phyloP scores from a whole-genome alignment of 2,888 invertebrate genomes.

The Xestia rhomboidea region DNA sequence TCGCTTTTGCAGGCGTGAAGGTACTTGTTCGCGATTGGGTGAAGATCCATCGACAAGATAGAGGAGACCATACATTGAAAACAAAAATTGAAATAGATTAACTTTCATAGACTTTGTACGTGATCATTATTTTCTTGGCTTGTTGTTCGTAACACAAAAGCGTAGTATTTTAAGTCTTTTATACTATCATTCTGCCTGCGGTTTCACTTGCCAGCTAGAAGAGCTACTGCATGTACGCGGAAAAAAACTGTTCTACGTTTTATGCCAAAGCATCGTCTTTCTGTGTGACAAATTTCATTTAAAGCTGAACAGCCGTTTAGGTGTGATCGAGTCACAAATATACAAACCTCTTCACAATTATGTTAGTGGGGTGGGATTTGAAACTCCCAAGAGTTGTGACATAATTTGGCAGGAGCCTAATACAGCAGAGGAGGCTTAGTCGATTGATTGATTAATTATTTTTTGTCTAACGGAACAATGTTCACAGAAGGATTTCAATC shows the following conservation, averaged over 20 bases:
- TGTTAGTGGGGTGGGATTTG: neutral
- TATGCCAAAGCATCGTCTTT: neutral
- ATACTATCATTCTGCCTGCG: neutral
- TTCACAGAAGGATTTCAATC: conserved; percentile 32
- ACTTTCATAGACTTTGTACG: conserved; percentile 60
- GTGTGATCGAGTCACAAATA: neutral
- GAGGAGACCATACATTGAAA: conserved; percentile 69
- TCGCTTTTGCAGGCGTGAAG: conserved; percentile 76
- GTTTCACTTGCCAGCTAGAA: neutral
- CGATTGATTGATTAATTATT: conserved; percentile 52
- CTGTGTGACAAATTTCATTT: neutral
- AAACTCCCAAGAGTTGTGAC: conserved; percentile 13
- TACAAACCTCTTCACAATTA: neutral
- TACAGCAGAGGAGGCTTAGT: conserved; percentile 15
- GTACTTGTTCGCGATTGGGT: conserved; percentile 83
- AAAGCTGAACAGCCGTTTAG: neutral
- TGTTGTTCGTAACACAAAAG: conserved; percentile 1
- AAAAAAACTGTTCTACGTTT: neutral
- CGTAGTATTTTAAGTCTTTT: neutral
- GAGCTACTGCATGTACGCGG: neutral
- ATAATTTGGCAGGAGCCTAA: conserved; percentile 8
- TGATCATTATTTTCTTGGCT: conserved; percentile 49
- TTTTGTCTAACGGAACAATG: conserved; percentile 32
- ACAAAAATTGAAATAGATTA: conserved; percentile 75
- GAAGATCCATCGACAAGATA: conserved; percentile 79